Evolutionary conservation across 64 coral and sea anemone species (phyloP).

Genomic region (Montipora sp.): DNA sequence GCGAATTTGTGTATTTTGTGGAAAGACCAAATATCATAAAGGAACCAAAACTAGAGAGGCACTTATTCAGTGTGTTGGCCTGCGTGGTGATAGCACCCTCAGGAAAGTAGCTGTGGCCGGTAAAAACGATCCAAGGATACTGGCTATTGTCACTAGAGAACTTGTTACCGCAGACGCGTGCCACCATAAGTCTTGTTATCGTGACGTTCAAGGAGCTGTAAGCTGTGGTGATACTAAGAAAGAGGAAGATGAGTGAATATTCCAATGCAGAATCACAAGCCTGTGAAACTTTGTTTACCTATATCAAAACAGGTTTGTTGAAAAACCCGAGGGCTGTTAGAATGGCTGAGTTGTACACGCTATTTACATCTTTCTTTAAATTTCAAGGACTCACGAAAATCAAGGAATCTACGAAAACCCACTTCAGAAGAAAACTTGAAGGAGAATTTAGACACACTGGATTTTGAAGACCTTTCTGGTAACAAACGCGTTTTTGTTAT

Average conservation of each 20-base stretch:
- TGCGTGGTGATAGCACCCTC: constrained; percentile 24
- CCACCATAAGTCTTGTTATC: constrained; percentile 55
- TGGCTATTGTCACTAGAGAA: constrained; percentile 57
- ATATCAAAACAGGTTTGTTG: constrained; percentile 47
- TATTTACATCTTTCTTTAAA: constrained; percentile 23
- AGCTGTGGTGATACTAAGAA: background rate
- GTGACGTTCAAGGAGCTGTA: background rate
- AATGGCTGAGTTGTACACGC: constrained; percentile 48
- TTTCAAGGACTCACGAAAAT: constrained; percentile 35
- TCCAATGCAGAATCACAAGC: constrained; percentile 39
- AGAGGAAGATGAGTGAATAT: constrained; percentile 22
- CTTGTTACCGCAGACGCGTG: constrained; percentile 56
- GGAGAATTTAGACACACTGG: constrained; percentile 35
- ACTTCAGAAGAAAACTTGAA: constrained; percentile 59
- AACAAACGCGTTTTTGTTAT: constrained; percentile 75
- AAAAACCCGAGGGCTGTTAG: constrained; percentile 53
- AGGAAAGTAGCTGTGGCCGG: constrained; percentile 7
- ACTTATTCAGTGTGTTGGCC: constrained; percentile 47
- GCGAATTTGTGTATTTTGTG: constrained; percentile 61
- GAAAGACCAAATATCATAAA: constrained; percentile 22
- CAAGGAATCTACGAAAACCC: constrained; percentile 45
- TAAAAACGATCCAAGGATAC: constrained; percentile 47
- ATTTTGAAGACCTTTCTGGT: constrained; percentile 77
- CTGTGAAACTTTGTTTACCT: constrained; percentile 66
- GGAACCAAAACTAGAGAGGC: constrained; percentile 28